Evolutionary conservation across 2,888 invertebrate species (phyloP).

Genomic region (Cataglyphis rosenhaueri): DNA sequence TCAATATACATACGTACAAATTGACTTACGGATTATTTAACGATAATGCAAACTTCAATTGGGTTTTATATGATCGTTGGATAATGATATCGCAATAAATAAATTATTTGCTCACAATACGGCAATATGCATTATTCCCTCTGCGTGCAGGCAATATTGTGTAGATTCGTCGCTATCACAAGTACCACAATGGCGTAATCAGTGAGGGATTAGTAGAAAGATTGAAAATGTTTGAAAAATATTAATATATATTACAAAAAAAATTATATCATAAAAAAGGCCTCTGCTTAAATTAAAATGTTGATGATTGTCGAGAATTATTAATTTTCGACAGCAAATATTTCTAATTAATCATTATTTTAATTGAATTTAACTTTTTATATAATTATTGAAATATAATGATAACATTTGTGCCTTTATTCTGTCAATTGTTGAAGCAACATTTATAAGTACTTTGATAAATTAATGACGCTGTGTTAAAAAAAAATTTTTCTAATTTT

Average conservation of each 20-base stretch:
- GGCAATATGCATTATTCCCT: constrained; percentile 40
- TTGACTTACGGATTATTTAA: constrained; percentile 60
- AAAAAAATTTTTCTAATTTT: neutral
- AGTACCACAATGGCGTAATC: constrained; percentile 15
- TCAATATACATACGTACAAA: constrained; percentile 50
- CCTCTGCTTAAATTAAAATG: neutral
- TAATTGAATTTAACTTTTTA: constrained; percentile 17
- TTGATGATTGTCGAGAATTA: neutral
- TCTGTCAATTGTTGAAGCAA: neutral
- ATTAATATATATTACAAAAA: neutral
- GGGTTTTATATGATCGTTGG: constrained; percentile 57
- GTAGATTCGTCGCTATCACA: neutral
- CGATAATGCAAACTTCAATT: constrained; percentile 64
- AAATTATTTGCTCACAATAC: constrained; percentile 48
- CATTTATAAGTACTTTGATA: neutral
- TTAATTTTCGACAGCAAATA: neutral
- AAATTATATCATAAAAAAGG: neutral
- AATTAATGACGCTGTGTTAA: neutral
- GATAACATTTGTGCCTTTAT: neutral
- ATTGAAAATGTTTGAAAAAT: constrained; percentile 17
- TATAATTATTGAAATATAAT: neutral
- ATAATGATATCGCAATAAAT: constrained; percentile 55
- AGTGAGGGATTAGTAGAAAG: neutral
- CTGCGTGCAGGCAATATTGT: neutral
- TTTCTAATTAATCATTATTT: neutral